These are phyloP conservation scores for Caretta caretta DNA, from an alignment of 2,113 vertebrate species.

Conservation along the genomic window DNA sequence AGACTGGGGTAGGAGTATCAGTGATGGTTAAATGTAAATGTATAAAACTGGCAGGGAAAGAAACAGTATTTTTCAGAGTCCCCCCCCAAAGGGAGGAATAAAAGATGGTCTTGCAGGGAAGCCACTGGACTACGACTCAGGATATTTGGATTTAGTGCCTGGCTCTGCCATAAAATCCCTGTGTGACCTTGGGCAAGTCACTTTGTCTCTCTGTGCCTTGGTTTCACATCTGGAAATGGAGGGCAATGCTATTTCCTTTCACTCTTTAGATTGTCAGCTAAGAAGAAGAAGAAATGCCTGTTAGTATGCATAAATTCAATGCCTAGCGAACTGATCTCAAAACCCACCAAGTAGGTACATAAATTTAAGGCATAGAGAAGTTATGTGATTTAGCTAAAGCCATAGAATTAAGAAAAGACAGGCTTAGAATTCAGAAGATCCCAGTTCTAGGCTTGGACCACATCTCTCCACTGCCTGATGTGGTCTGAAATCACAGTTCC, in stretches of 20 bases:
- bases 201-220: neutral
- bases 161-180: neutral
- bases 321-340: neutral
- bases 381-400: neutral
- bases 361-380: neutral
- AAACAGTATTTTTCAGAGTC: neutral
- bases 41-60: neutral
- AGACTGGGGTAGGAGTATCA: neutral
- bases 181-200: neutral
- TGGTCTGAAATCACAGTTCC: neutral
- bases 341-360: neutral
- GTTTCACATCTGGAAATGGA: neutral
- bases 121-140: neutral
- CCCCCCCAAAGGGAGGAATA: neutral
- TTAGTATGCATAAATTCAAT: rapidly evolving
- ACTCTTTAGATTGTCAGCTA: neutral
- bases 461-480: neutral
- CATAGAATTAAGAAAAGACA: neutral
- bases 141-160: neutral
- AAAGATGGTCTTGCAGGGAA: neutral
- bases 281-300: too few species aligned
- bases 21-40: neutral
- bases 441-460: neutral
- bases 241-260: neutral
- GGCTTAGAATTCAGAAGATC: neutral